Evolutionary conservation across 2,797 vertebrate genomes (phyloP).

Genomic region (Xenops minutus): DNA sequence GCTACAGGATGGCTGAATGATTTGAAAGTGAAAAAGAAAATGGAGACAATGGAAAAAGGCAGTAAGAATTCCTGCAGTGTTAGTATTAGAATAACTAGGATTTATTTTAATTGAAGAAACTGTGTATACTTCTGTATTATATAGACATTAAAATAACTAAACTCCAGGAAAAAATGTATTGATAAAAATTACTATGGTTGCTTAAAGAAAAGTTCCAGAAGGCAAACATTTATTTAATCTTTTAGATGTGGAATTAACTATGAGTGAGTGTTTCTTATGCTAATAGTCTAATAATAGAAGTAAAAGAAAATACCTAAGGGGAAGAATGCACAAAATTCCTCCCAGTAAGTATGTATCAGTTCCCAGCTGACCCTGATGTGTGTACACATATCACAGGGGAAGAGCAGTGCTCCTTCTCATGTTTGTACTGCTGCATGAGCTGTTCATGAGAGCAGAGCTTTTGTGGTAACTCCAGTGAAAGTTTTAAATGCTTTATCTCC

Average conservation of each 20-base stretch:
- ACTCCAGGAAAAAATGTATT: background rate
- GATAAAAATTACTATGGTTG: background rate
- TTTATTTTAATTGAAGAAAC: background rate
- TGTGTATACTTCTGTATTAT: background rate
- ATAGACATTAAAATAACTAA: background rate
- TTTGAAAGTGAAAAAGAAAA: background rate
- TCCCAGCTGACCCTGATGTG: background rate
- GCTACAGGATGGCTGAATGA: background rate
- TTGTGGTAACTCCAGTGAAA: background rate
- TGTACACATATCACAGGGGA: background rate
- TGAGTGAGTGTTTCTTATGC: background rate
- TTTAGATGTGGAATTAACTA: background rate
- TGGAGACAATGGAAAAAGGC: background rate
- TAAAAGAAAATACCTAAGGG: background rate
- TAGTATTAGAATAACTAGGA: background rate
- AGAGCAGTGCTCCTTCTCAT: background rate
- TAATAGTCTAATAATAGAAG: slow-evolving; percentile 12
- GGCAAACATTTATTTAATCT: background rate
- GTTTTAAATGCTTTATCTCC: background rate
- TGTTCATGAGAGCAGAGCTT: background rate
- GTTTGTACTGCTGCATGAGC: background rate
- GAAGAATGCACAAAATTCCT: slow-evolving; percentile 4
- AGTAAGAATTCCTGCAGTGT: background rate
- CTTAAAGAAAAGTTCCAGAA: background rate
- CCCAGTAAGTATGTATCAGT: background rate